Conservation (phyloP, 2,888 invertebrate genomes). For the Chrysina gloriosa region DNA sequence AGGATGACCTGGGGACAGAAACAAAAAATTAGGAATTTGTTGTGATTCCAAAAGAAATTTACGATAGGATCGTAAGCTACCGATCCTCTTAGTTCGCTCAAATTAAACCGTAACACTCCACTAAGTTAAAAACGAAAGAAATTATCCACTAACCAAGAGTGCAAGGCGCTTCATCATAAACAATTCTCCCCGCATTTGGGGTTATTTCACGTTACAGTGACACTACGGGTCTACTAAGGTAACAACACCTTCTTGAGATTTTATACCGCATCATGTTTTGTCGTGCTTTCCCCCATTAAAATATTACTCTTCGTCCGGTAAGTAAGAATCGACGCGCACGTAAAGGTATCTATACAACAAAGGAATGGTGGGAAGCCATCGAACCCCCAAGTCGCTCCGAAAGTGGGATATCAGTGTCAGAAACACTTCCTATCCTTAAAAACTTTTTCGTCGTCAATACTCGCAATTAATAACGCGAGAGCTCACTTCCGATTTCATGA, state of each 20-base stretch:
- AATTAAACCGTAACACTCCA: background rate
- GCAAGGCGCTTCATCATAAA: conserved; percentile 63
- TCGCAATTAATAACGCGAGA: background rate
- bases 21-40: too few species aligned
- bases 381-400: too few species aligned
- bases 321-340: too few species aligned
- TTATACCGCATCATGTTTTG: conserved; percentile 60
- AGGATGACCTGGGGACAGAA: conserved; percentile 69
- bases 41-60: background rate
- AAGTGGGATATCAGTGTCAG: background rate
- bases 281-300: conserved; percentile 56
- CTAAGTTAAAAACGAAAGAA: background rate
- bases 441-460: background rate
- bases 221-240: conserved; percentile 61
- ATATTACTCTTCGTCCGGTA: background rate
- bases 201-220: conserved; percentile 55
- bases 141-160: conserved; percentile 63
- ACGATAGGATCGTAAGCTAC: background rate
- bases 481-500: background rate
- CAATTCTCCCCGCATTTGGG: conserved; percentile 52
- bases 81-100: background rate
- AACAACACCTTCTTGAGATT: conserved; percentile 54
- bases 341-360: too few species aligned
- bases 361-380: too few species aligned
- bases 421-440: conserved; percentile 1